Evolutionary conservation across 2,797 vertebrate genomes (phyloP).

Genomic region (Chelon labrosus): DNA sequence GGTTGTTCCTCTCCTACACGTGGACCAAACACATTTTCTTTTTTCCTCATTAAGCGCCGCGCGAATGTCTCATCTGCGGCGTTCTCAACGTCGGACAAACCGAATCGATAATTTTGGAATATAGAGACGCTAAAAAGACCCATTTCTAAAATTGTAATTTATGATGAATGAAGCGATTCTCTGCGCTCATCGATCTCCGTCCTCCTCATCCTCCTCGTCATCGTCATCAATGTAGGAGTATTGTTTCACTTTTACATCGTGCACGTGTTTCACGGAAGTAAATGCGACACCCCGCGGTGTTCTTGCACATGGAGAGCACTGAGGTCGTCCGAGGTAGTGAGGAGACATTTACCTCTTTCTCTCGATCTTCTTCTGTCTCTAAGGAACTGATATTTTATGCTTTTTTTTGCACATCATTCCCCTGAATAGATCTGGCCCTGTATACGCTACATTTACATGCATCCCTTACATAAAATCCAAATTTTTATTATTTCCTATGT

Average conservation of each 20-base stretch:
- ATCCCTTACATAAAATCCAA: background rate
- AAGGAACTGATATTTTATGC: too few species aligned
- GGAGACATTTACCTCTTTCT: conserved; percentile 6
- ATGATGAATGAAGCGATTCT: too few species aligned
- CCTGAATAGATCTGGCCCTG: background rate
- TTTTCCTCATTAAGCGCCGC: background rate
- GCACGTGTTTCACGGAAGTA: conserved; percentile 25
- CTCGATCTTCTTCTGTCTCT: background rate
- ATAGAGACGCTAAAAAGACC: too few species aligned
- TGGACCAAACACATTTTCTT: background rate
- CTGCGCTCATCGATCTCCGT: too few species aligned
- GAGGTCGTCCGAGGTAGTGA: conserved; percentile 24
- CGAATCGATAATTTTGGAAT: too few species aligned
- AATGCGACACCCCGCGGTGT: conserved; percentile 18
- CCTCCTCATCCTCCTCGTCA: too few species aligned
- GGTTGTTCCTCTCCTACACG: conserved; percentile 4
- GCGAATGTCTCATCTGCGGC: background rate
- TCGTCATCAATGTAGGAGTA: background rate
- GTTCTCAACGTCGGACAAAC: background rate
- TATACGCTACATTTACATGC: background rate
- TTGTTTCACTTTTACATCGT: too few species aligned
- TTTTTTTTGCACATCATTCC: background rate
- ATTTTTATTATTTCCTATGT: too few species aligned
- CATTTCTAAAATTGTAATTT: too few species aligned
- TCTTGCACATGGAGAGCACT: conserved; percentile 45